phyloP scores from a whole-genome alignment of 2,888 invertebrate genomes.

The Halictus quadricinctus region DNA sequence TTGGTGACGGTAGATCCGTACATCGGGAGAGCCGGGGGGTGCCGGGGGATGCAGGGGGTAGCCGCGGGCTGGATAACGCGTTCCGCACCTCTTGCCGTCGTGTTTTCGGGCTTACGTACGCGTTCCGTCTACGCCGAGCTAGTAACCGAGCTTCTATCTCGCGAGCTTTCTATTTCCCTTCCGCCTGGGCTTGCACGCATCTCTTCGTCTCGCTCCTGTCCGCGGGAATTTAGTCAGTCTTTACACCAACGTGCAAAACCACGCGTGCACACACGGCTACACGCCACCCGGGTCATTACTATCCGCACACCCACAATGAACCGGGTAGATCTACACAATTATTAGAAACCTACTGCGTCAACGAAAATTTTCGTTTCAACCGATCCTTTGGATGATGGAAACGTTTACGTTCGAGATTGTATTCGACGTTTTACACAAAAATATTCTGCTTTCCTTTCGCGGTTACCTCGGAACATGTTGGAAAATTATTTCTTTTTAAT shows the following conservation, averaged over 20 bases:
- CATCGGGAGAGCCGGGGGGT: slow-evolving; percentile 24
- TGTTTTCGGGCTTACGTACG: slow-evolving; percentile 72
- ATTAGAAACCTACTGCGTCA: background rate
- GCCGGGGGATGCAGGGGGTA: slow-evolving; percentile 12
- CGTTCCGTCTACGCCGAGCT: slow-evolving; percentile 64
- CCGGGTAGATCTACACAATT: background rate
- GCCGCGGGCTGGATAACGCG: slow-evolving; percentile 18
- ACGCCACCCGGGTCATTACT: background rate
- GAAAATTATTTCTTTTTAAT: background rate
- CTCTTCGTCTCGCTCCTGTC: background rate
- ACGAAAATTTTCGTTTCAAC: background rate
- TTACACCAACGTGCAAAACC: slow-evolving; percentile 6
- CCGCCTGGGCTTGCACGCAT: background rate
- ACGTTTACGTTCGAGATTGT: background rate
- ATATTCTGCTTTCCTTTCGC: background rate
- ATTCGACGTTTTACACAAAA: background rate
- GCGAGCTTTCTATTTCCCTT: slow-evolving; percentile 9
- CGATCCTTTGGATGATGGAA: background rate
- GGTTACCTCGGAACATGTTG: background rate
- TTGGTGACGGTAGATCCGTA: slow-evolving; percentile 40
- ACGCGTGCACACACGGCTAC: background rate
- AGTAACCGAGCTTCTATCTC: slow-evolving; percentile 38
- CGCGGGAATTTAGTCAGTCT: background rate
- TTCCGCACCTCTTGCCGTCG: slow-evolving; percentile 62
- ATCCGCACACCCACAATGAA: background rate